Percentiles rank a stretch among this genome's conserved stretches.
phyloP scores from a whole-genome alignment of 1,140 invertebrate species.

The Caerostris extrusa region DNA sequence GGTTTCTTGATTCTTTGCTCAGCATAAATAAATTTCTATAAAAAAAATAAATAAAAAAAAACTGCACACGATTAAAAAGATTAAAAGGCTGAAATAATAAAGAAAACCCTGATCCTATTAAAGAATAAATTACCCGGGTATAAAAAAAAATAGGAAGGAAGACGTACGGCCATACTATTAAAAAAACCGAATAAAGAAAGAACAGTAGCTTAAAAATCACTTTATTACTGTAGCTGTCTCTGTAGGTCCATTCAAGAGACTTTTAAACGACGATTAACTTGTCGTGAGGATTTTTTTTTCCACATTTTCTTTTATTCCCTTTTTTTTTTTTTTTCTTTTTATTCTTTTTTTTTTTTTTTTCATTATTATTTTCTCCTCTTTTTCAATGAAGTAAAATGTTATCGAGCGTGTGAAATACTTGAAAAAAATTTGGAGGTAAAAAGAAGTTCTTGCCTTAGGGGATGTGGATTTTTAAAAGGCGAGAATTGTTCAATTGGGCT shows the following conservation, averaged over 20 bases:
- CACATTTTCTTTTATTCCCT: slow-evolving; percentile 62
- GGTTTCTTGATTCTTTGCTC: slow-evolving; percentile 75
- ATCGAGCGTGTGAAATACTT: slow-evolving; percentile 69
- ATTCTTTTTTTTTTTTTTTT: not conserved
- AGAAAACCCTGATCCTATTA: slow-evolving; percentile 77
- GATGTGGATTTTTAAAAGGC: slow-evolving; percentile 75
- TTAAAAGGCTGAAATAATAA: slow-evolving; percentile 76
- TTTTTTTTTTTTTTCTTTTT: slow-evolving; percentile 61
- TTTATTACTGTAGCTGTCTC: slow-evolving; percentile 77
- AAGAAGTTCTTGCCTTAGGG: slow-evolving; percentile 52
- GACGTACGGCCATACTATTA: slow-evolving; percentile 67
- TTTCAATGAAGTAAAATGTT: slow-evolving; percentile 67
- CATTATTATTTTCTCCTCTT: slow-evolving; percentile 27
- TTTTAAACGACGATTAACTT: slow-evolving; percentile 77
- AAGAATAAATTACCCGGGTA: slow-evolving; percentile 76
- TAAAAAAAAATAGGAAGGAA: slow-evolving; percentile 55
- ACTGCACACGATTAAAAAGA: slow-evolving; percentile 72
- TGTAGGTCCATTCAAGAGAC: slow-evolving; percentile 64
- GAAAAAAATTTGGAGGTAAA: slow-evolving; percentile 19
- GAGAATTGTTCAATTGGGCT: slow-evolving; percentile 73
- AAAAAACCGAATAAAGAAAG: slow-evolving; percentile 75
- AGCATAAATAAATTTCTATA: slow-evolving; percentile 73
- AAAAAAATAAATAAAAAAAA: no score
- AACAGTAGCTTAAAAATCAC: slow-evolving; percentile 77
- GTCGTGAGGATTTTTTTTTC: slow-evolving; percentile 64